Base-by-base conservation (phyloP, 1,140 invertebrate genomes). In the Cydia pomonella region DNA sequence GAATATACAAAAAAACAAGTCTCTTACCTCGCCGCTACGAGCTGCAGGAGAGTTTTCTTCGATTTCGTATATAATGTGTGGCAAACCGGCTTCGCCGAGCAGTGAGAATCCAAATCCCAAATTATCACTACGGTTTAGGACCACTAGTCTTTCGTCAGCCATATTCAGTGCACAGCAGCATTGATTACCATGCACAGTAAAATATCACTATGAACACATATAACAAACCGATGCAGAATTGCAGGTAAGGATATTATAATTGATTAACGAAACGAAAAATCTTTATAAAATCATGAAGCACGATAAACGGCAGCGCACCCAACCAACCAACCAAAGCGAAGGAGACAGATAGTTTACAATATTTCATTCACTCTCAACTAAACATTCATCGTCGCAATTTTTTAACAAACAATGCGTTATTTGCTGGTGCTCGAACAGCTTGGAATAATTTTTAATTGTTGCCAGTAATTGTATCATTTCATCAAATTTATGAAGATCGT, bases 61-160 rank as follows among this genome's bases (percentile, higher is more conserved):
- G 87, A 98, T 97, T 93, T 98, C 96, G 94, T 97, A 98, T 90
- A 98, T 97, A 89, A 98, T 96, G 88, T 97, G 97, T 85, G 97
- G 97, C 88, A 97, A 95, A 89, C 97, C 97, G 84, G 96, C 96
- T 92, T 97, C 96, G 77, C 97, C 97, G 84, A 98, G 95, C 80
- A 98, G 93, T 82, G 97, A 97, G 94, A 98, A 98, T 83, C 97
- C 97, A 89, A 97, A 96, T 85, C 97, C 97, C 91, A 95, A 95
- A 93, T 96, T 96, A 93, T 97, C 96, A 94, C 95, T 96, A 87
- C 96, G 95, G 92, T 95, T 96, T 92, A 97, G 94, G 92, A 96
- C 96, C 90, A 97, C 96, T 94, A 96, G 94, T 93, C 97, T 94
- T 94, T 97, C 96, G 95, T 97, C 96, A 95, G 96, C 96, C 96